A percentile compares a stretch with the other conserved stretches of the same genome.
phyloP scores from a whole-genome alignment of 2,113 vertebrate species.

The Tor tambroides region DNA sequence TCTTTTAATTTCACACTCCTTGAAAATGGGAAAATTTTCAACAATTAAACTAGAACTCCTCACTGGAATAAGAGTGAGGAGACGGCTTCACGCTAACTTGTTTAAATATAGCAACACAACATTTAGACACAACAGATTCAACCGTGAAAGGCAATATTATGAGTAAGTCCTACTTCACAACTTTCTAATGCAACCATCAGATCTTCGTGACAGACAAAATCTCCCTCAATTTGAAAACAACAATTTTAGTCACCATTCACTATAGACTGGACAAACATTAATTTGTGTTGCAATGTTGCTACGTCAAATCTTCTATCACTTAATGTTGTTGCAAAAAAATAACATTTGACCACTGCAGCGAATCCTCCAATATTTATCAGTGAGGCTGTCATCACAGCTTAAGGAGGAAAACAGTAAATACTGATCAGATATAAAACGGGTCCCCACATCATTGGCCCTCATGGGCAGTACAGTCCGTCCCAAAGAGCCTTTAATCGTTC shows the following conservation, averaged over 20 bases:
- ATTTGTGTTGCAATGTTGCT: background rate
- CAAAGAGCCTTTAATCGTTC: background rate
- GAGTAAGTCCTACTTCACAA: background rate
- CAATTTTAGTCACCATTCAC: background rate
- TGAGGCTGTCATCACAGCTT: background rate
- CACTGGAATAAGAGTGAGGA: background rate
- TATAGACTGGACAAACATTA: background rate
- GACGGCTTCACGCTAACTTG: background rate
- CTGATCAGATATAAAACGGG: background rate
- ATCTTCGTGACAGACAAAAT: background rate
- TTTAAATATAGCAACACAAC: slow-evolving; percentile 5
- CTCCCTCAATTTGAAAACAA: background rate
- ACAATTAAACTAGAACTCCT: background rate
- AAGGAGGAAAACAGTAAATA: background rate
- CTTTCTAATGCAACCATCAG: background rate
- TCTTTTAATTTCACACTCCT: background rate
- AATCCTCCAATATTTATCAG: background rate
- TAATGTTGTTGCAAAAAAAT: background rate
- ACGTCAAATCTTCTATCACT: background rate
- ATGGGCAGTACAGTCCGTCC: background rate
- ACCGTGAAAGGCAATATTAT: background rate
- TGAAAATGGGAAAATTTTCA: background rate
- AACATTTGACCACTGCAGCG: background rate
- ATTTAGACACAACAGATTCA: slow-evolving; percentile 21
- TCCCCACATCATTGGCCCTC: background rate